A percentile compares a stretch with the other conserved stretches of the same genome.
Conservation (phyloP, 2,797 vertebrate species). For the Propithecus perrieri region DNA sequence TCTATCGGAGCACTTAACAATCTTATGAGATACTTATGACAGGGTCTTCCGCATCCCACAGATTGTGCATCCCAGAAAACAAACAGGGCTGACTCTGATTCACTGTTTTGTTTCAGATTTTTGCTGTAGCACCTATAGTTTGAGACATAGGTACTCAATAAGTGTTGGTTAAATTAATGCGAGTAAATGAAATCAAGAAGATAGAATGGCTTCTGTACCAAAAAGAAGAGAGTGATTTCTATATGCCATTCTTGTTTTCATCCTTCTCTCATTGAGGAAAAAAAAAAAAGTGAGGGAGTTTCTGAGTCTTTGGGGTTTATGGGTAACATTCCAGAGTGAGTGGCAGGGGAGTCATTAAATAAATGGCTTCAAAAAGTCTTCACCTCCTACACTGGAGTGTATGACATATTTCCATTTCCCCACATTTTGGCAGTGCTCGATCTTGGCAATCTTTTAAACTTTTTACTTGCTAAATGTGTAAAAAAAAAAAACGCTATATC, state of each 20-base stretch:
- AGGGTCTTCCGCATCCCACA: not conserved
- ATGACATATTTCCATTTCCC: not conserved
- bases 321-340: not conserved
- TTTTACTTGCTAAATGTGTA: not conserved
- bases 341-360: not conserved
- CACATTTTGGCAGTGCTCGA: not conserved
- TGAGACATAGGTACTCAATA: not conserved
- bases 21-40: not conserved
- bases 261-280: not conserved
- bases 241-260: not conserved
- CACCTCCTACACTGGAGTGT: not conserved
- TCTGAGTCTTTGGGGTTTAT: not conserved
- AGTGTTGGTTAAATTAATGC: not conserved
- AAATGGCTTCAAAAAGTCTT: not conserved
- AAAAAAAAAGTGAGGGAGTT: not conserved
- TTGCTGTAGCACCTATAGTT: not conserved
- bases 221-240: not conserved
- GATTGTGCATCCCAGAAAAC: not conserved
- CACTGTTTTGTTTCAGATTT: not conserved
- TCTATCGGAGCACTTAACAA: slow-evolving; percentile 48
- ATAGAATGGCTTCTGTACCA: not conserved
- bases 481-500: not conserved
- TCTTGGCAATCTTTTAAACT: not conserved
- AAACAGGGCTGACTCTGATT: not conserved
- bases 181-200: not conserved